Conservation (phyloP, 2,888 invertebrate species). For the Leptopterna dolabrata region DNA sequence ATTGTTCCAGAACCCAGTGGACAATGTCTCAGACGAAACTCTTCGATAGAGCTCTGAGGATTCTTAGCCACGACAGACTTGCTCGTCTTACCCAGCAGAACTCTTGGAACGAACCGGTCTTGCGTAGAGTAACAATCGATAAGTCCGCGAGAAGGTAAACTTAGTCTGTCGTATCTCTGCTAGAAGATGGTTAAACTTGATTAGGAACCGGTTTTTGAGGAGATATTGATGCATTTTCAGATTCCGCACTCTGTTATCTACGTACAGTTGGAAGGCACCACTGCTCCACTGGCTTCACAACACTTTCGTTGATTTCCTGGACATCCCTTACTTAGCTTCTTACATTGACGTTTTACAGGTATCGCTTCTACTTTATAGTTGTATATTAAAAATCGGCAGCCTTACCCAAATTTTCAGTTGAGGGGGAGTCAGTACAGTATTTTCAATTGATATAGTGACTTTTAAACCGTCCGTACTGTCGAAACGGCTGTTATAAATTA, state of each 20-base stretch:
- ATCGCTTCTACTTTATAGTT: constrained; percentile 46
- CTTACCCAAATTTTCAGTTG: too few relatives aligned
- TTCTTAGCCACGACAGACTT: constrained; percentile 76
- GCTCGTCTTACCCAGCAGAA: constrained; percentile 74
- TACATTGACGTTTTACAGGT: constrained; percentile 85
- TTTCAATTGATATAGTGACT: too few relatives aligned
- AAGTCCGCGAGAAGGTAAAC: constrained; percentile 73
- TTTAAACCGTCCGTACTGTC: too few relatives aligned
- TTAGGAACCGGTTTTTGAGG: too few relatives aligned
- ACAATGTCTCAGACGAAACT: constrained; percentile 74
- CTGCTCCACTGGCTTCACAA: constrained; percentile 83
- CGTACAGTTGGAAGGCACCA: constrained; percentile 79
- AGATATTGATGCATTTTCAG: neutral
- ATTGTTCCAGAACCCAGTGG: constrained; percentile 72
- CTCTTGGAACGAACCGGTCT: constrained; percentile 75
- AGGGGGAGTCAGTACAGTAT: too few relatives aligned
- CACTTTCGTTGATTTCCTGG: constrained; percentile 75
- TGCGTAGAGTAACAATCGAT: constrained; percentile 77
- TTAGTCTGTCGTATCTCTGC: too few relatives aligned
- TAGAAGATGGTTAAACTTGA: too few relatives aligned
- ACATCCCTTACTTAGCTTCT: constrained; percentile 73
- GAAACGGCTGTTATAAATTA: too few relatives aligned
- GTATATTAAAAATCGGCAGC: neutral
- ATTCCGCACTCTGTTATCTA: constrained; percentile 67
- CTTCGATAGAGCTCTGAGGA: constrained; percentile 75